Conservation (phyloP, 2,797 vertebrate species). For the Gallinago stenura region DNA sequence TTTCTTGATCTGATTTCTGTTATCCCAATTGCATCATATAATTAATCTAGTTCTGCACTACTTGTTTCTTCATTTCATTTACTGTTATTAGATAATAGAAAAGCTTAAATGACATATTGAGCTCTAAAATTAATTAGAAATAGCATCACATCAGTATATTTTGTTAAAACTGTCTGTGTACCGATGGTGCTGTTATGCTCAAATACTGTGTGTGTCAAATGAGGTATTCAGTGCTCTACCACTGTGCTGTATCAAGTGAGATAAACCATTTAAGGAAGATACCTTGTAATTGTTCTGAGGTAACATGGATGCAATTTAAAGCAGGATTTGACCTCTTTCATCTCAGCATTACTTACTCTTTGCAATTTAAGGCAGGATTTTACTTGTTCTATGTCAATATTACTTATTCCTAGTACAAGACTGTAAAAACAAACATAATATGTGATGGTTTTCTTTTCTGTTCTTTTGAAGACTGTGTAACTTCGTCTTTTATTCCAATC, state of each 20-base stretch:
- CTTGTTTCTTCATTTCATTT: conserved; percentile 21
- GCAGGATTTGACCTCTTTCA: neutral
- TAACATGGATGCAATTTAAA: neutral
- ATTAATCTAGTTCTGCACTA: neutral
- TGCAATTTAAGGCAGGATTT: neutral
- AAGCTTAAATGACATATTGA: neutral
- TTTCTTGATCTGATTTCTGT: conserved; percentile 10
- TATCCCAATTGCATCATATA: neutral
- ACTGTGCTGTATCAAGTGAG: neutral
- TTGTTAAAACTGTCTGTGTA: neutral
- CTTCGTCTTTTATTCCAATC: conserved; percentile 92
- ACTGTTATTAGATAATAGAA: neutral
- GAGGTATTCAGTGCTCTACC: neutral
- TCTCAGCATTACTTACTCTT: neutral
- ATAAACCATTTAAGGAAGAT: neutral
- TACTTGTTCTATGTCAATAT: neutral
- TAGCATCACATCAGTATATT: neutral
- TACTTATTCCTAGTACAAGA: neutral
- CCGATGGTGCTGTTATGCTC: neutral
- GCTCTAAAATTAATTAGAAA: conserved; percentile 26
- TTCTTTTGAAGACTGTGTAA: conserved; percentile 90
- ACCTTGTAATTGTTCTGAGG: neutral
- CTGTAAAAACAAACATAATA: neutral
- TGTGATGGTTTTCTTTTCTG: conserved; percentile 55
- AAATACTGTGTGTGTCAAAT: neutral